Evolutionary conservation across 2,888 invertebrate species (phyloP).

Genomic region (Phrixothrix hirtus): DNA sequence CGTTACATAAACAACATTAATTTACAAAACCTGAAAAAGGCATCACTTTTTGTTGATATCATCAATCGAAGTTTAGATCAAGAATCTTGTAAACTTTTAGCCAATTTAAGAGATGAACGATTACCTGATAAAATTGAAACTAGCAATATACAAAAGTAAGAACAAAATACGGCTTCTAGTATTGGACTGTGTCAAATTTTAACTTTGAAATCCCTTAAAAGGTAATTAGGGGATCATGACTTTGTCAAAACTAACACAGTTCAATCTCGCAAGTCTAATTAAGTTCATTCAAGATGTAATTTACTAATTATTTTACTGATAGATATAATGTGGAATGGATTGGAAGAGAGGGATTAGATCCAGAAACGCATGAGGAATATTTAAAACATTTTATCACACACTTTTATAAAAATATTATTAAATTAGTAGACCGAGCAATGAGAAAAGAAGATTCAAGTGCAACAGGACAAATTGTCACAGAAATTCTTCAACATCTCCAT

Average conservation of each 20-base stretch:
- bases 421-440: slow-evolving; percentile 93
- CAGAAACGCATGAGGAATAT: slow-evolving; percentile 91
- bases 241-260: no score
- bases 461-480: slow-evolving; percentile 91
- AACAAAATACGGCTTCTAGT: background rate
- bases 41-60: slow-evolving; percentile 94
- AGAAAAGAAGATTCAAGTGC: slow-evolving; percentile 93
- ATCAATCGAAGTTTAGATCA: slow-evolving; percentile 88
- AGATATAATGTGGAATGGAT: slow-evolving; percentile 97
- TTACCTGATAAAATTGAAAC: slow-evolving; percentile 87
- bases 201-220: background rate
- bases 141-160: slow-evolving; percentile 84
- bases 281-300: no score
- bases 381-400: slow-evolving; percentile 91
- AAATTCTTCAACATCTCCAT: slow-evolving; percentile 92
- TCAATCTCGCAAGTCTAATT: no score
- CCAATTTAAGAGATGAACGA: slow-evolving; percentile 86
- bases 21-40: slow-evolving; percentile 90
- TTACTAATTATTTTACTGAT: no score
- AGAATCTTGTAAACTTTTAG: slow-evolving; percentile 87
- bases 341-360: slow-evolving; percentile 90
- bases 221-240: no score
- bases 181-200: background rate
- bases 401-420: slow-evolving; percentile 90
- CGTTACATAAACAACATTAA: slow-evolving; percentile 98